phyloP scores from a whole-genome alignment of 2,797 vertebrate genomes.

The Neosalanx taihuensis region DNA sequence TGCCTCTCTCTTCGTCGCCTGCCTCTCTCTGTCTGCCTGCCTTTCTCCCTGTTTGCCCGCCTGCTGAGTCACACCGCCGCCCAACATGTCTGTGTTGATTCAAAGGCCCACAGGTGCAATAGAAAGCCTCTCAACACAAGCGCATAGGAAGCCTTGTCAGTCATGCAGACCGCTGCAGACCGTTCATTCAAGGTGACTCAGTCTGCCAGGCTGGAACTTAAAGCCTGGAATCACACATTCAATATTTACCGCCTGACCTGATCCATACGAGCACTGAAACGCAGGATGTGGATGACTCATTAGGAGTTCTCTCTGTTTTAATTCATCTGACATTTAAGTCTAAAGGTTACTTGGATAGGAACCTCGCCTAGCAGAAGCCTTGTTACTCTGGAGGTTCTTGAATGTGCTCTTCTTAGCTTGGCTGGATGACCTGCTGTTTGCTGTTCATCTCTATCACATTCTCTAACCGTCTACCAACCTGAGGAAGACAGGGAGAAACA shows the following conservation, averaged over 20 bases:
- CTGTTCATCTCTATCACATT: conserved; percentile 24
- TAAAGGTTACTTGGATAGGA: too few relatives aligned
- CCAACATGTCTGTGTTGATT: conserved; percentile 28
- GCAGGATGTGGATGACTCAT: too few relatives aligned
- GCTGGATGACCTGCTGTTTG: conserved; percentile 27
- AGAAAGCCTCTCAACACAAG: conserved; percentile 28
- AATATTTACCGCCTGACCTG: too few relatives aligned
- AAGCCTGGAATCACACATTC: background rate
- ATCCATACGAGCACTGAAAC: too few relatives aligned
- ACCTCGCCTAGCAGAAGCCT: conserved; percentile 6
- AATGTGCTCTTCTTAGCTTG: conserved; percentile 17
- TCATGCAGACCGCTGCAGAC: conserved; percentile 33
- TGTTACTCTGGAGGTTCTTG: conserved; percentile 1
- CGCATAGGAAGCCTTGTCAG: conserved; percentile 43
- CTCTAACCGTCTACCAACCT: conserved; percentile 28
- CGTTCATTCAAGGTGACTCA: conserved; percentile 54
- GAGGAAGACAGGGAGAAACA: background rate
- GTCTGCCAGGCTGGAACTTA: conserved; percentile 10
- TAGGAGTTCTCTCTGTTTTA: too few relatives aligned
- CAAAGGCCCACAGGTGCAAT: conserved; percentile 34
- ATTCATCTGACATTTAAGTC: too few relatives aligned
- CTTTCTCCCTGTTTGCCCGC: too few relatives aligned
- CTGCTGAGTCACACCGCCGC: conserved; percentile 33
- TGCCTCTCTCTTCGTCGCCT: too few relatives aligned
- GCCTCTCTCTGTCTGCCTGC: too few relatives aligned